Conservation (phyloP, 2,888 invertebrate species). For the Patella pellucida region DNA sequence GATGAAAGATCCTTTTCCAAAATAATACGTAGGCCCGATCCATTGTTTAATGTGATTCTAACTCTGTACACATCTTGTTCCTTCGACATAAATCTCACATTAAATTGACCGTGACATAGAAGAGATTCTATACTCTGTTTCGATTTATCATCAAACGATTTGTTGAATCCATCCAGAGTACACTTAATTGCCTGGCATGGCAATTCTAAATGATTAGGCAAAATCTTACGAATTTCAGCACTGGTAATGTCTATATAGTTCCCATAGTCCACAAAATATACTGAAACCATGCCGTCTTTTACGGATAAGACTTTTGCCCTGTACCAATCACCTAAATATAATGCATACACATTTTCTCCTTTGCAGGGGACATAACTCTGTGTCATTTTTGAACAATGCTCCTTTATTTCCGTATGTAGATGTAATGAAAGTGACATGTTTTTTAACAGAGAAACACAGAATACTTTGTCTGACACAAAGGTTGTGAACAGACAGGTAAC, state of each 20-base stretch:
- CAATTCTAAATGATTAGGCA: constrained; percentile 28
- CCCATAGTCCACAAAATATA: constrained; percentile 61
- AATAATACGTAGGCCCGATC: too few relatives aligned
- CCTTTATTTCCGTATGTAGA: background rate
- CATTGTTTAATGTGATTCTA: too few relatives aligned
- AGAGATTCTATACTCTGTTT: too few relatives aligned
- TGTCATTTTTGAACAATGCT: background rate
- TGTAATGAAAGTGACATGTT: background rate
- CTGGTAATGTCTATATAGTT: constrained; percentile 47
- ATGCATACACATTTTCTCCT: constrained; percentile 50
- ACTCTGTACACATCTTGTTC: too few relatives aligned
- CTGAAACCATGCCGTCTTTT: constrained; percentile 21
- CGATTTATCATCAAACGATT: constrained; percentile 20
- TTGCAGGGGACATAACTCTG: constrained; percentile 31
- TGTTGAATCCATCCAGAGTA: constrained; percentile 35
- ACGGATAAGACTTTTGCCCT: constrained; percentile 49
- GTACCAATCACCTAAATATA: constrained; percentile 50
- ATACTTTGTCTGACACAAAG: background rate
- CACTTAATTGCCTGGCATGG: constrained; percentile 54
- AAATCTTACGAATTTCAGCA: constrained; percentile 39
- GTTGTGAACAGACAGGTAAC: background rate
- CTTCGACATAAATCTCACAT: too few relatives aligned
- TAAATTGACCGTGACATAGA: too few relatives aligned
- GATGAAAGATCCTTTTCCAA: too few relatives aligned
- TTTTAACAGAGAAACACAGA: background rate